Evolutionary conservation across 2,888 invertebrate genomes (phyloP), one percentile per base, ranked within the genome.

Genomic region (Cerastis leucographa): DNA sequence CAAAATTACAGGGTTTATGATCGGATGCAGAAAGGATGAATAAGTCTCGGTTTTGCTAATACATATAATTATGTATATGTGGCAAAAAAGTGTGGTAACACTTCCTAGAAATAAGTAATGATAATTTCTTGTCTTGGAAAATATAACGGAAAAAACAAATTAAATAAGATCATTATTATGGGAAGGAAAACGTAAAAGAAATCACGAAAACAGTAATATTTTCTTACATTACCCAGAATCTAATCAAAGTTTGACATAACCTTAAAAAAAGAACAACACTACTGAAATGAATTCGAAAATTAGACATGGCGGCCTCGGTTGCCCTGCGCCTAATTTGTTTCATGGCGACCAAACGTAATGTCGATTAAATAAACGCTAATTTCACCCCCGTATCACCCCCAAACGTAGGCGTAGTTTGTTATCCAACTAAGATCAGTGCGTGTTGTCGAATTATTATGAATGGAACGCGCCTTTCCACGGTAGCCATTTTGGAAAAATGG

Each of bases 401-500:
- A 74, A 85, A 86, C 83, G 87, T 84, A 89, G 88, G 87, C 86
- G 80, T 87, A 85, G 81, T 86, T 87, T 75, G 76, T 81, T 91
- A 91, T 92, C 91, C 82, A 56, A 67, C 72, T 67, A 71, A 86
- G 85, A 89, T 91, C 90, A 84, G 86, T 89, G 91, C 88, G 88
- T 88, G 92, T 91, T 91, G 91, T 91, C 90, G 92, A 92, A 91
- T 89, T 90, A 85, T 90, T 91, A 92, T 90, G 91, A 91, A 92
- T 90, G 91, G 89, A 91, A 89, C 90, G 89, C 90, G 89, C 80
- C 88, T 91, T 90, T 90, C 83, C 72, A 74, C 81, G 88, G 91
- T 86, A 87, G 93, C 93, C 93, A 93, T 93, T 86, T 93, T 94
- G 92, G 89, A 91, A 93, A 91, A 90, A 89, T 90, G 86, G 88